Evolutionary conservation across 2,888 invertebrate genomes (phyloP).

Genomic region (Nycteola revayana): DNA sequence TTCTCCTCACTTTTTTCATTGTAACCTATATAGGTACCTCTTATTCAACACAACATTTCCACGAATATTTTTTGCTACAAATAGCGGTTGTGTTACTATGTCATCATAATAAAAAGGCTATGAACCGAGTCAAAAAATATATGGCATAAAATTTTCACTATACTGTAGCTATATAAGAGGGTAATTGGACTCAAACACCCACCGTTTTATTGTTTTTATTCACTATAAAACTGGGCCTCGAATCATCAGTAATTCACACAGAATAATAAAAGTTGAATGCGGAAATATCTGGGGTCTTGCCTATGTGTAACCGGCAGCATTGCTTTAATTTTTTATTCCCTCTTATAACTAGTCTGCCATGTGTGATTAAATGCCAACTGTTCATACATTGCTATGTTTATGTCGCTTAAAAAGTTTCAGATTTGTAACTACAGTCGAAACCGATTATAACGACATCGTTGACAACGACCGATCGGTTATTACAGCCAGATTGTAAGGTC

Average conservation of each 20-base stretch:
- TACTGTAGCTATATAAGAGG: slow-evolving; percentile 1
- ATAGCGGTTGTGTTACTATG: too few relatives aligned
- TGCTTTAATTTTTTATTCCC: slow-evolving; percentile 24
- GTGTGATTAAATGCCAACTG: slow-evolving; percentile 26
- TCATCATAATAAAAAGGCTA: too few relatives aligned
- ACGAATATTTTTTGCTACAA: too few relatives aligned
- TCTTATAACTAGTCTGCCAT: slow-evolving; percentile 12
- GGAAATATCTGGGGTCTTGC: slow-evolving; percentile 10
- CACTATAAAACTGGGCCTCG: slow-evolving; percentile 1
- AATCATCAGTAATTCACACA: slow-evolving; percentile 14
- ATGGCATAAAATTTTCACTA: too few relatives aligned
- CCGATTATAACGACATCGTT: not conserved
- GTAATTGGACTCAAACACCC: slow-evolving; percentile 6
- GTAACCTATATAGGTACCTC: too few relatives aligned
- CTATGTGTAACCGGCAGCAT: slow-evolving; percentile 3
- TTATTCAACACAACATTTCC: too few relatives aligned
- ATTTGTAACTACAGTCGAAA: too few relatives aligned
- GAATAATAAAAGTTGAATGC: slow-evolving; percentile 24
- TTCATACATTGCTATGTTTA: slow-evolving; percentile 20
- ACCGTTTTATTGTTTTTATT: slow-evolving; percentile 18
- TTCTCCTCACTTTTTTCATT: too few relatives aligned
- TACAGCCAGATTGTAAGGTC: slow-evolving; percentile 3
- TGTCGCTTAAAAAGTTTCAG: too few relatives aligned
- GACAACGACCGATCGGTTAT: slow-evolving; percentile 5
- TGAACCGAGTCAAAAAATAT: too few relatives aligned